Percentiles rank a stretch among this genome's conserved stretches.
These are phyloP conservation scores for Sturnus vulgaris DNA, from an alignment of 2,113 vertebrate species.

Conservation along the genomic window DNA sequence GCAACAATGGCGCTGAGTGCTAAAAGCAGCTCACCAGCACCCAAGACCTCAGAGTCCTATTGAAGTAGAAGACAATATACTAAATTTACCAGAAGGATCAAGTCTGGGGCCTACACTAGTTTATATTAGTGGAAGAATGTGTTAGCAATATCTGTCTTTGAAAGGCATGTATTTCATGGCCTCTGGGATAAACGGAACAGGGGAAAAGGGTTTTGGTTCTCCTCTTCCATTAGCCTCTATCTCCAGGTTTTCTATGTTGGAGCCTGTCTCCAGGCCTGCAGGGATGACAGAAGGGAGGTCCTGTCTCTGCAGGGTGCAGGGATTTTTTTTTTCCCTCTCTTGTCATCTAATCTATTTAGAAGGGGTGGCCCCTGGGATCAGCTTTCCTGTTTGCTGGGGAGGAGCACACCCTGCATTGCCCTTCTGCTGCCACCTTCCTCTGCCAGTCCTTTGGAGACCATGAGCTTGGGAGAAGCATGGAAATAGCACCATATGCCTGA, in stretches of 20 bases:
- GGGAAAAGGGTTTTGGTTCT: neutral
- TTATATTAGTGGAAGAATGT: neutral
- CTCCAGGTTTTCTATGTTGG: neutral
- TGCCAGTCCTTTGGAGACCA: neutral
- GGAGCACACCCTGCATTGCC: neutral
- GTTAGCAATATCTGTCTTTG: neutral
- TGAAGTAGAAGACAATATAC: neutral
- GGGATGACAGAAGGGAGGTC: neutral
- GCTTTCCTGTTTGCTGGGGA: neutral
- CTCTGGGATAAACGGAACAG: neutral
- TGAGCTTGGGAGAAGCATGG: neutral
- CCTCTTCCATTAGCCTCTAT: neutral
- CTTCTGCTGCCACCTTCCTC: neutral
- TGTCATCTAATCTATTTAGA: neutral
- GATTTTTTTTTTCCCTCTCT: neutral
- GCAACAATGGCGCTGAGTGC: neutral
- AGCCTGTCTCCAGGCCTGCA: neutral
- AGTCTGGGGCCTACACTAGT: neutral
- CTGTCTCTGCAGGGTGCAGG: neutral
- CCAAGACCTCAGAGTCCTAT: neutral
- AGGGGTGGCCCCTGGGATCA: neutral
- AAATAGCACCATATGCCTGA: neutral
- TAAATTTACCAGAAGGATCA: neutral
- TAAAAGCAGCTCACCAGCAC: neutral
- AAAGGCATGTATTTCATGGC: neutral